Percentiles rank a stretch among this genome's conserved stretches.
These are phyloP conservation scores for Willowsia nigromaculata DNA, from an alignment of 2,888 invertebrate genomes.

Conservation along the genomic window DNA sequence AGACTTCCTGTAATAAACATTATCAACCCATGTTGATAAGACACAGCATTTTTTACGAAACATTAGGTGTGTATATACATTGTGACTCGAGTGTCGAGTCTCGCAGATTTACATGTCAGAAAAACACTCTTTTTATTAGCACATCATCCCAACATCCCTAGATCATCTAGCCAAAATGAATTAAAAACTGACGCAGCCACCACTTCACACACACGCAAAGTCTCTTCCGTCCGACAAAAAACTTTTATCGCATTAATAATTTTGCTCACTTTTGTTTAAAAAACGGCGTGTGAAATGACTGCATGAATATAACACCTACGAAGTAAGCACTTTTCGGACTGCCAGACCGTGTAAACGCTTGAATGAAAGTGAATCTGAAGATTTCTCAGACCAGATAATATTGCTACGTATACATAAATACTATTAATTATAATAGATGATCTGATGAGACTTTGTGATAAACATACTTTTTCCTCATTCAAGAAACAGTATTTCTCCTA, in stretches of 20 bases:
- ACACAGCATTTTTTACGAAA: too few species aligned
- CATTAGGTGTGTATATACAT: background rate
- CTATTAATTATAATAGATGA: slow-evolving; percentile 12
- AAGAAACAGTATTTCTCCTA: background rate
- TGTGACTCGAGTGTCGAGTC: too few species aligned
- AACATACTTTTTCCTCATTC: slow-evolving; percentile 10
- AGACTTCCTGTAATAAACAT: slow-evolving; percentile 66
- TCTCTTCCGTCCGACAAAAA: too few species aligned
- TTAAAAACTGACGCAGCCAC: background rate
- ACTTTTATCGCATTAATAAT: background rate
- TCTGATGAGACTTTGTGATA: background rate
- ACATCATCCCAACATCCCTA: background rate
- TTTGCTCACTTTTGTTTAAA: background rate
- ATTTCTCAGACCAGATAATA: background rate
- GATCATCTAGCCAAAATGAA: too few species aligned
- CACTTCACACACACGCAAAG: background rate
- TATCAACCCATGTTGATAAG: background rate
- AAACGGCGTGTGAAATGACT: background rate
- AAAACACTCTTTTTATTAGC: slow-evolving; percentile 39
- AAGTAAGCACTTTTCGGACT: background rate
- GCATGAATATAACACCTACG: background rate
- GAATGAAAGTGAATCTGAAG: slow-evolving; percentile 46
- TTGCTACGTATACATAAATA: background rate
- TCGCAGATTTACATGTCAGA: slow-evolving; percentile 37
- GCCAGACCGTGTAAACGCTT: slow-evolving; percentile 49